These are phyloP conservation scores for Lepidocolaptes lacrymiger DNA, from an alignment of 2,797 vertebrate species.

Conservation along the genomic window DNA sequence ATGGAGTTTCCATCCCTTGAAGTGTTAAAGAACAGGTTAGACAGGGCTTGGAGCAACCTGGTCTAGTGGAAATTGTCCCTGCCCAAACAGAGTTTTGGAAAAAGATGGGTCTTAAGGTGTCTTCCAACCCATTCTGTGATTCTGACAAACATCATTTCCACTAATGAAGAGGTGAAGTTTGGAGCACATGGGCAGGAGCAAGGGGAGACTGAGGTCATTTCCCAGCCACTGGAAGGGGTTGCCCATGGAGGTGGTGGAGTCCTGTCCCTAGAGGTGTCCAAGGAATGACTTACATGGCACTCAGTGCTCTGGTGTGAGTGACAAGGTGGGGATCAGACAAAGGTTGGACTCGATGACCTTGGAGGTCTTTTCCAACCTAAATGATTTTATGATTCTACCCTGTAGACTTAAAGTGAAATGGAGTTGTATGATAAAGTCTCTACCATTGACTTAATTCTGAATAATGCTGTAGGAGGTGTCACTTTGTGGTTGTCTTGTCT, in stretches of 20 bases:
- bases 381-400: background rate
- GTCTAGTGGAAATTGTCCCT: rapidly evolving
- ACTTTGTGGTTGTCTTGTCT: background rate
- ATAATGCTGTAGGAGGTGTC: background rate
- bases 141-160: background rate
- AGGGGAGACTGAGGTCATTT: background rate
- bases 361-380: background rate
- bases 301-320: background rate
- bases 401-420: background rate
- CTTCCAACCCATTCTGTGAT: background rate
- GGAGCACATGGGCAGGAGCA: background rate
- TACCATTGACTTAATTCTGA: background rate
- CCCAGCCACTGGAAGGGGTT: background rate
- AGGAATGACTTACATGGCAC: background rate
- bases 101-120: background rate
- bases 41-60: rapidly evolving
- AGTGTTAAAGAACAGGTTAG: rapidly evolving
- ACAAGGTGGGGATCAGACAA: background rate
- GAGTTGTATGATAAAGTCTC: background rate
- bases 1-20: background rate
- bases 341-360: background rate
- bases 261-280: background rate
- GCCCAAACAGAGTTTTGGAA: background rate
- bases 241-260: background rate
- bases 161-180: background rate